Evolutionary conservation across 2,888 invertebrate species (phyloP).

Genomic region (Subacronicta megacephala): DNA sequence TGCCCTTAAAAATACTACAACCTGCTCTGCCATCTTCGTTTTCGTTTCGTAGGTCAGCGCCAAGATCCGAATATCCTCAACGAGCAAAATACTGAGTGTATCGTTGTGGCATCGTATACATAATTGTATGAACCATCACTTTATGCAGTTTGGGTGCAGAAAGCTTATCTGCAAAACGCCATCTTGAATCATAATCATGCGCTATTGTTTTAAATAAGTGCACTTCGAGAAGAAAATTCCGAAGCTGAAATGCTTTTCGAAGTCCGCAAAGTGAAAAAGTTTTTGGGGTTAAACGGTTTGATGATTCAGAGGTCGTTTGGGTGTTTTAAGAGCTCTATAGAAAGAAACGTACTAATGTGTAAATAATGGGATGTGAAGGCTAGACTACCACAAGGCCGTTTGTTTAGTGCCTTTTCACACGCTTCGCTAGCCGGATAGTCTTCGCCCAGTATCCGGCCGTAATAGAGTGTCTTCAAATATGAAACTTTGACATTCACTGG

Average conservation of each 20-base stretch:
- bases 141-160: constrained; percentile 34
- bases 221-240: constrained; percentile 35
- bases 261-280: constrained; percentile 23
- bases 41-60: constrained; percentile 14
- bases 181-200: constrained; percentile 42
- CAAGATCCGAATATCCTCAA: constrained; percentile 17
- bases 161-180: constrained; percentile 32
- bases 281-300: constrained; percentile 38
- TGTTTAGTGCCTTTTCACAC: constrained; percentile 1
- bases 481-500: no score
- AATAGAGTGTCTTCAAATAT: no score
- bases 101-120: constrained; percentile 40
- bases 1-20: not conserved
- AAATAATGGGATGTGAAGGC: constrained; percentile 33
- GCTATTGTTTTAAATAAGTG: constrained; percentile 54
- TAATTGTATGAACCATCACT: constrained; percentile 45
- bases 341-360: constrained; percentile 33
- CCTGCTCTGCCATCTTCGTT: not conserved
- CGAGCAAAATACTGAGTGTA: constrained; percentile 16
- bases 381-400: not conserved
- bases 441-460: no score
- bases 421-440: no score
- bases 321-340: constrained; percentile 26
- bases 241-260: constrained; percentile 2
- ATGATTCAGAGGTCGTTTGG: constrained; percentile 32